A percentile compares a stretch with the other conserved stretches of the same genome.
phyloP scores from a whole-genome alignment of 2,888 invertebrate genomes.

The Trypoxylon attenuatum region DNA sequence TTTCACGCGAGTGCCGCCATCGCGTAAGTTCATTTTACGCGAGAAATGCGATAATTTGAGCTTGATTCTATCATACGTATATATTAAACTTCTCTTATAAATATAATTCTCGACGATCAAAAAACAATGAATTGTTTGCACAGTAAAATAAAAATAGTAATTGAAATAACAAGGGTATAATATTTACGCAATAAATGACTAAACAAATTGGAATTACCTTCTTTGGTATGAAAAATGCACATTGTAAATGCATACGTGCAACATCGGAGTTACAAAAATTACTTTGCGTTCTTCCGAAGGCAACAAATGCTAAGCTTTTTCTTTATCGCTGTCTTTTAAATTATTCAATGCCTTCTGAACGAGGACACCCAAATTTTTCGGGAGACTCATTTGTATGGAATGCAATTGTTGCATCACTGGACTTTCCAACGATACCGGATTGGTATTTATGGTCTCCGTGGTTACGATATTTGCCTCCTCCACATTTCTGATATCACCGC shows the following conservation, averaged over 20 bases:
- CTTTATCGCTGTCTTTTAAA: constrained; percentile 57
- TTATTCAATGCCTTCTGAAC: constrained; percentile 67
- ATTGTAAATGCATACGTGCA: neutral
- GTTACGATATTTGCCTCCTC: constrained; percentile 39
- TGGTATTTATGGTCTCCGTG: constrained; percentile 1
- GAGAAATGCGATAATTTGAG: no score
- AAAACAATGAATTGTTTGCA: no score
- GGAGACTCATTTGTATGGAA: constrained; percentile 53
- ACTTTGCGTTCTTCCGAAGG: neutral
- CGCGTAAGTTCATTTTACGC: no score
- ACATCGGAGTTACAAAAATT: no score
- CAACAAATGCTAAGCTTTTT: constrained; percentile 36
- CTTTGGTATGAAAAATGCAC: no score
- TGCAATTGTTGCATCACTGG: constrained; percentile 43
- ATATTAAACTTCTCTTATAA: no score
- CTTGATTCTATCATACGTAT: no score
- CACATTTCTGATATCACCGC: constrained; percentile 15
- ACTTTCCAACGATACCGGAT: constrained; percentile 12
- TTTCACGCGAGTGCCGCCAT: no score
- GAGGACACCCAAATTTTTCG: constrained; percentile 62
- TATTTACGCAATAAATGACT: neutral
- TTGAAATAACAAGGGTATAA: no score
- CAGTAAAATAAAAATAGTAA: no score
- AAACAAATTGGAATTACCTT: neutral
- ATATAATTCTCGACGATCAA: no score